Evolutionary conservation across 2,888 invertebrate species (phyloP).

Genomic region (Tinea trinotella): DNA sequence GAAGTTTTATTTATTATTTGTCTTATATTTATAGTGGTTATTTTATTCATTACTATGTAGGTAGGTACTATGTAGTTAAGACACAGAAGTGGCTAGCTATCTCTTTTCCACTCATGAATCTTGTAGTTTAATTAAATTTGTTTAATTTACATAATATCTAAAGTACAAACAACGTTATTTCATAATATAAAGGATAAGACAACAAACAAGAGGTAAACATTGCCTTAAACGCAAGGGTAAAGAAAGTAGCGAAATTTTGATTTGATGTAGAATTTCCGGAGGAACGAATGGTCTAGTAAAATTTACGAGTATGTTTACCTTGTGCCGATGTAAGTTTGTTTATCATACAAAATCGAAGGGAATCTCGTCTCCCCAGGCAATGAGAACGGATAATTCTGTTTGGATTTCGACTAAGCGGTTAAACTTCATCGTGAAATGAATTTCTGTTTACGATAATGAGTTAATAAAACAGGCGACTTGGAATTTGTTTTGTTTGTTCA

Average conservation of each 20-base stretch:
- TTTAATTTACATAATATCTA: neutral
- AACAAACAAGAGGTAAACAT: conserved; percentile 17
- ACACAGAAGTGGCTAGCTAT: too few species aligned
- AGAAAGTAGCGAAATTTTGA: conserved; percentile 39
- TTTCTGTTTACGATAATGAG: conserved; percentile 42
- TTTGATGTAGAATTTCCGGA: conserved; percentile 47
- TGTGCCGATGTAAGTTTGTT: conserved; percentile 57
- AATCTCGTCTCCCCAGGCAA: conserved; percentile 41
- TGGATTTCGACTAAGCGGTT: conserved; percentile 40
- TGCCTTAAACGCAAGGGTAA: conserved; percentile 27
- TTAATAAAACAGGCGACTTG: conserved; percentile 35
- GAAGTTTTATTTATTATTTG: too few species aligned
- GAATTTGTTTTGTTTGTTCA: conserved; percentile 21
- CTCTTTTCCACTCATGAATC: neutral
- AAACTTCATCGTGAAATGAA: conserved; percentile 45
- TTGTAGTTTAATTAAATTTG: neutral
- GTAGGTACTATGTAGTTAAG: too few species aligned
- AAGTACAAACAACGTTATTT: conserved; percentile 14
- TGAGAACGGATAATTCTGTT: conserved; percentile 54
- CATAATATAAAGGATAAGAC: conserved; percentile 1
- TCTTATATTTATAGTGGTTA: too few species aligned
- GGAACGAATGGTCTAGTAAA: conserved; percentile 43
- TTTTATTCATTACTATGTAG: too few species aligned
- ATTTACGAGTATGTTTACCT: conserved; percentile 62
- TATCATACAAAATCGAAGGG: conserved; percentile 55